Evolutionary conservation across 2,797 vertebrate genomes (phyloP).

Genomic region (Mergus octosetaceus): DNA sequence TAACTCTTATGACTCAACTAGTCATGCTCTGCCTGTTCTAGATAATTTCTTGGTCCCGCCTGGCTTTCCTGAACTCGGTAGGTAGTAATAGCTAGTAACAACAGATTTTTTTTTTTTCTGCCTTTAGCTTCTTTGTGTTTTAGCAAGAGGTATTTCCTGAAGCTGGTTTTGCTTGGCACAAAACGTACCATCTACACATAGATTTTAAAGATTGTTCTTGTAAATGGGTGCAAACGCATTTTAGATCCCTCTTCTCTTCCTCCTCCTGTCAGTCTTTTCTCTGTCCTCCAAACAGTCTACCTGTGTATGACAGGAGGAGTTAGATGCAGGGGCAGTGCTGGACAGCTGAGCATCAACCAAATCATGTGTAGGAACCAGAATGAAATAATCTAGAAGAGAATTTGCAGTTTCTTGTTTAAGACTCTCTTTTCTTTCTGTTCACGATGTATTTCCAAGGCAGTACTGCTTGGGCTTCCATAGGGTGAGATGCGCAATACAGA

Average conservation of each 20-base stretch:
- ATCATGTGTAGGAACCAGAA: neutral
- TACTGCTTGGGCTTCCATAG: neutral
- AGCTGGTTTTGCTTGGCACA: neutral
- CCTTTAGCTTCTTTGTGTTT: neutral
- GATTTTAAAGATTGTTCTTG: neutral
- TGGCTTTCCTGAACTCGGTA: neutral
- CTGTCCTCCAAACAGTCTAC: neutral
- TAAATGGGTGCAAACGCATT: neutral
- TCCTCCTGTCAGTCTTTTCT: neutral
- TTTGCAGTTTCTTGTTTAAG: neutral
- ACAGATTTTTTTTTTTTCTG: neutral
- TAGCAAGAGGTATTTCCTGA: slow-evolving; percentile 51
- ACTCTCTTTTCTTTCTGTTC: neutral
- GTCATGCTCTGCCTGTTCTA: neutral
- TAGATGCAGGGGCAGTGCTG: neutral
- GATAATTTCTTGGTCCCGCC: neutral
- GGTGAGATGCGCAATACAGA: neutral
- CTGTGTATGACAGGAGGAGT: neutral
- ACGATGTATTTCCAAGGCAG: neutral
- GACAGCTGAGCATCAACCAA: neutral
- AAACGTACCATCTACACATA: neutral
- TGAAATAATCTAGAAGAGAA: neutral
- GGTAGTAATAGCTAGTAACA: neutral
- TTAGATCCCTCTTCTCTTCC: neutral
- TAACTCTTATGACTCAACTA: neutral